Evolutionary conservation across 2,113 vertebrate species (phyloP).

Genomic region (Rattus norvegicus): GRCr8 NC_086023.1:143498001-143498500

Average conservation of each 20-base stretch:
- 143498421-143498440: too few species aligned
- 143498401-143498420: too few species aligned
- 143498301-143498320: neutral
- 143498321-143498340: too few species aligned
- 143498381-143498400: too few species aligned
- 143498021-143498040: neutral
- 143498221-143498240: neutral
- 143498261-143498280: neutral
- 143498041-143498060: neutral
- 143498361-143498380: too few species aligned
- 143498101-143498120: neutral
- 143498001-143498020: neutral
- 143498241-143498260: neutral
- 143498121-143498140: neutral
- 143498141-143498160: neutral
- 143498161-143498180: neutral
- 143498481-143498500: neutral
- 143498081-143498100: neutral
- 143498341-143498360: too few species aligned
- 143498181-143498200: neutral
- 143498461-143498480: neutral
- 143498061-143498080: neutral
- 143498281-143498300: neutral
- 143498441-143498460: rapidly evolving
- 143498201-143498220: neutral